phyloP scores from a whole-genome alignment of 2,113 vertebrate species.

The Willisornis vidua region DNA sequence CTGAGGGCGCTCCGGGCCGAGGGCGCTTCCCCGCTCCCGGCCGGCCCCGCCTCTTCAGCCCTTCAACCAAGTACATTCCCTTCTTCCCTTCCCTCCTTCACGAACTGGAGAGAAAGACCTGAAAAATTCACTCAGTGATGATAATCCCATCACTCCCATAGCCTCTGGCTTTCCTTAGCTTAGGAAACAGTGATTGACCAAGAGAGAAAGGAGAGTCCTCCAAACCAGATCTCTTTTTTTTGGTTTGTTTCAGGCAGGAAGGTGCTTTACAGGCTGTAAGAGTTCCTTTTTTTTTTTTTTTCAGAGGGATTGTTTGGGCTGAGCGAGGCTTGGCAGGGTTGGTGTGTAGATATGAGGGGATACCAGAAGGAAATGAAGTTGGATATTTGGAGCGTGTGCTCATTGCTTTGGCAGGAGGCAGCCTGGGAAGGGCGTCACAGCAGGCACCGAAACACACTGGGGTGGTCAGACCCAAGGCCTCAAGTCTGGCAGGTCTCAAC shows the following conservation, averaged over 20 bases:
- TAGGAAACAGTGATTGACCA: background rate
- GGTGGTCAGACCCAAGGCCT: background rate
- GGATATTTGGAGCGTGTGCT: background rate
- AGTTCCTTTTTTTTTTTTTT: background rate
- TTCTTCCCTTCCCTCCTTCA: background rate
- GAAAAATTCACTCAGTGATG: background rate
- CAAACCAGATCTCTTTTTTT: background rate
- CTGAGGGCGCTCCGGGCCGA: too few relatives aligned
- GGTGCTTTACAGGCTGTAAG: background rate
- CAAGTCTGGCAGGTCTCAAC: background rate
- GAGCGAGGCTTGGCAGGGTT: slow-evolving; percentile 15
- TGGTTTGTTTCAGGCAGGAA: background rate
- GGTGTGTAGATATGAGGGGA: slow-evolving; percentile 5
- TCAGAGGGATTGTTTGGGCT: background rate
- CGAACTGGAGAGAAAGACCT: background rate
- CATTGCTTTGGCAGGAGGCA: background rate
- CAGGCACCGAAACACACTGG: background rate
- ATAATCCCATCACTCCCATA: background rate
- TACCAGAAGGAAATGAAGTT: slow-evolving; percentile 32
- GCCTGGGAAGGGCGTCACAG: background rate
- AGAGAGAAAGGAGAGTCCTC: background rate
- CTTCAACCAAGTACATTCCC: background rate
- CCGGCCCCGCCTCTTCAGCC: background rate
- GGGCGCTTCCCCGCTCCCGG: too few relatives aligned
- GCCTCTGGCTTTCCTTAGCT: background rate